These are phyloP conservation scores for Meloe dianella DNA, from an alignment of 2,888 invertebrate species.

Conservation along the genomic window DNA sequence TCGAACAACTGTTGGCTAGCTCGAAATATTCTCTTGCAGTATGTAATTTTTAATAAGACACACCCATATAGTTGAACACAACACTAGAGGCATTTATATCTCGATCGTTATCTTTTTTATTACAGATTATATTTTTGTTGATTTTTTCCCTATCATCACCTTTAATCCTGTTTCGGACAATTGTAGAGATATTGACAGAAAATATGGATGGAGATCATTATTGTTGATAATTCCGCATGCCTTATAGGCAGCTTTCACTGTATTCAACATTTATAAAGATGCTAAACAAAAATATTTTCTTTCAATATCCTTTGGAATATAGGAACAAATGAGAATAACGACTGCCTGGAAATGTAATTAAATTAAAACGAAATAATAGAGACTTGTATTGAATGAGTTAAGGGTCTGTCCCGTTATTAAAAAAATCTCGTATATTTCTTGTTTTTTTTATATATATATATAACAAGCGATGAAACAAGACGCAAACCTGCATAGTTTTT, in stretches of 20 bases:
- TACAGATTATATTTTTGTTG: background rate
- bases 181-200: background rate
- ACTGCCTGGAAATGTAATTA: background rate
- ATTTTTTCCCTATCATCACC: background rate
- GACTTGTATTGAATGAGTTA: background rate
- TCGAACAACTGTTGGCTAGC: too few relatives aligned
- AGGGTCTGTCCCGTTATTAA: background rate
- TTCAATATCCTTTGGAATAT: background rate
- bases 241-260: background rate
- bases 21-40: too few relatives aligned
- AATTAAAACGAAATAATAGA: too few relatives aligned
- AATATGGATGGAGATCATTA: background rate
- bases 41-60: background rate
- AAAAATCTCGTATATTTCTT: background rate
- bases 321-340: background rate
- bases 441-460: too few relatives aligned
- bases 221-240: background rate
- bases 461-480: background rate
- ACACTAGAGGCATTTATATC: background rate
- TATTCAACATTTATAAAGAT: background rate
- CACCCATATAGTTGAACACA: background rate
- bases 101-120: conserved; percentile 2
- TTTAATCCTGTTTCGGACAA: background rate
- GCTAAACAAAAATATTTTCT: background rate
- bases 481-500: conserved; percentile 3